Percentiles rank a stretch among this genome's conserved stretches.
Evolutionary conservation across 2,797 vertebrate genomes (phyloP).

Genomic region (Pseudomugil gertrudae): DNA sequence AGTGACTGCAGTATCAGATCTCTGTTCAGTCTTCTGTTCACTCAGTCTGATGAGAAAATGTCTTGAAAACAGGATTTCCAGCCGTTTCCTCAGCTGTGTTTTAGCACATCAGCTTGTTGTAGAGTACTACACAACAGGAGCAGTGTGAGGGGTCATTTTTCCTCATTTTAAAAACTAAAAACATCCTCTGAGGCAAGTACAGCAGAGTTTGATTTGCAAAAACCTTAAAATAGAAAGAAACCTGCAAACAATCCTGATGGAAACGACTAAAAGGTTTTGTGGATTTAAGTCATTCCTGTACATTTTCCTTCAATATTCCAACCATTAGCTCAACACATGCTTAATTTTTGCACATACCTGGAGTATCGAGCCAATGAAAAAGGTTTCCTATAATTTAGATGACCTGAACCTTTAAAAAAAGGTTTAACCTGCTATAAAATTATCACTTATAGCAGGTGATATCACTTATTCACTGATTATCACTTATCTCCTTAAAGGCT

Average conservation of each 20-base stretch:
- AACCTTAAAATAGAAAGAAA: neutral
- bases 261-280: neutral
- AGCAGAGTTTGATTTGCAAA: no score
- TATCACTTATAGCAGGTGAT: no score
- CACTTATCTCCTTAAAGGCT: neutral
- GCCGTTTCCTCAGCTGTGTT: no score
- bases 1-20: neutral
- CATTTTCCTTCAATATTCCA: neutral
- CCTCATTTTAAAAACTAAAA: neutral
- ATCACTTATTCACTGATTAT: no score
- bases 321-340: neutral
- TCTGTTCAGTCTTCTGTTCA: no score
- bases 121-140: neutral
- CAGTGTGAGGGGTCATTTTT: neutral
- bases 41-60: no score
- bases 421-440: neutral
- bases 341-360: neutral
- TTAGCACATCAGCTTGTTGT: neutral
- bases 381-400: slow-evolving; percentile 17
- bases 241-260: neutral
- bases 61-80: neutral
- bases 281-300: neutral
- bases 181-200: neutral
- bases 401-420: neutral
- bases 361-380: neutral